A percentile compares a stretch with the other conserved stretches of the same genome.
phyloP scores from a whole-genome alignment of 2,113 vertebrate species.

The Cephalopterus ornatus region DNA sequence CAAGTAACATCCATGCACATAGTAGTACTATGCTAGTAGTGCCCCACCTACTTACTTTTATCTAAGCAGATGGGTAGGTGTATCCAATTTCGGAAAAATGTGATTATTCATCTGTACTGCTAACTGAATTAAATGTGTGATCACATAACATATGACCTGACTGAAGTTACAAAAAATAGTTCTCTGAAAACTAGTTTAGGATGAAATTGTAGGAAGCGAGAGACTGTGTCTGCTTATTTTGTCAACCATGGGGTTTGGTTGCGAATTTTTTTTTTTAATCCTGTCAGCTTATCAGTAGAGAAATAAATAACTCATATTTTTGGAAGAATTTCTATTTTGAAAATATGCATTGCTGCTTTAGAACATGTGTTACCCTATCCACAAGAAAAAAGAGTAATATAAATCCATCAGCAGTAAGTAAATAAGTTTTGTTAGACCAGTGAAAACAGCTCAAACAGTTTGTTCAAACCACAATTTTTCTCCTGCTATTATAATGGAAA shows the following conservation, averaged over 20 bases:
- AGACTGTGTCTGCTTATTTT: not conserved
- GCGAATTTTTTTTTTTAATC: not conserved
- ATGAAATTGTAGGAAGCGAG: not conserved
- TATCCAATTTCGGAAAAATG: not conserved
- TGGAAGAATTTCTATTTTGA: not conserved
- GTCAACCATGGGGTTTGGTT: not conserved
- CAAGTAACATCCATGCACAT: not conserved
- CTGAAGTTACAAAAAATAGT: not conserved
- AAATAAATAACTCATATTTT: not conserved
- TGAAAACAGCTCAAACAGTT: not conserved
- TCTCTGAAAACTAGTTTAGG: not conserved
- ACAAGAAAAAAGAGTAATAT: not conserved
- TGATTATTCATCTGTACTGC: not conserved
- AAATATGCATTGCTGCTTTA: not conserved
- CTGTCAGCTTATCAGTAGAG: not conserved
- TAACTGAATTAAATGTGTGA: constrained; percentile 23
- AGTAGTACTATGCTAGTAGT: not conserved
- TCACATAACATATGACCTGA: constrained; percentile 21
- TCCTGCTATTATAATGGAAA: not conserved
- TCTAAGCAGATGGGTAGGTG: constrained; percentile 21
- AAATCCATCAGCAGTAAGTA: not conserved
- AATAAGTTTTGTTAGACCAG: not conserved
- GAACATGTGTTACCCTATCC: not conserved
- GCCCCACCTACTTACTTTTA: not conserved
- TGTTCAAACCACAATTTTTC: not conserved